Percentiles rank a stretch among this genome's conserved stretches.
Conservation (phyloP, 2,797 vertebrate species). For the Malurus splendens region DNA sequence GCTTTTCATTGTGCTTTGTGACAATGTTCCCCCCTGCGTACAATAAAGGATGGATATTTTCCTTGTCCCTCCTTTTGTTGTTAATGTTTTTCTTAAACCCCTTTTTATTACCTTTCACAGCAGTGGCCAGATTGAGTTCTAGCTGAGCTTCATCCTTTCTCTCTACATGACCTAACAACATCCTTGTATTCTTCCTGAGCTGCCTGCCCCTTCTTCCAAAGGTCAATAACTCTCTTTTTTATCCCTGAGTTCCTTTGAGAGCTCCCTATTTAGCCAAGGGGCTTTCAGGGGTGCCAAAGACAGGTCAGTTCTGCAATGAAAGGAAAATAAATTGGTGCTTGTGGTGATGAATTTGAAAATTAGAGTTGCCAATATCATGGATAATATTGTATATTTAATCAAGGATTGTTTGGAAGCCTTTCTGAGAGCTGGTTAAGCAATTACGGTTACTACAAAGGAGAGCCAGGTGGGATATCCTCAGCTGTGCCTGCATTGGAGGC, state of each 20-base stretch:
- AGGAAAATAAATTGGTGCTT: background rate
- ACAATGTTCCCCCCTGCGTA: accelerated
- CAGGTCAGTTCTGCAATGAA: background rate
- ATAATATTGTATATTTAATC: background rate
- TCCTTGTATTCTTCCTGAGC: background rate
- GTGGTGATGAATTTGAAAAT: background rate
- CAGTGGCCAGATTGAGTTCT: background rate
- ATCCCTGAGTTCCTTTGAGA: background rate
- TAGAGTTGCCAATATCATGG: background rate
- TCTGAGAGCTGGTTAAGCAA: background rate
- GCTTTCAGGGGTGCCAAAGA: background rate
- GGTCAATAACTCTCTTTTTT: background rate
- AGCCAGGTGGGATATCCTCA: background rate
- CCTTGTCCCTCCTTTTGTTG: background rate
- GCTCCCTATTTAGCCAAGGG: background rate
- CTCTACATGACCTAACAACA: background rate
- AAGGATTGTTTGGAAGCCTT: background rate
- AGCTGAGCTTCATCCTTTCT: background rate
- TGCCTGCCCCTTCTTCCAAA: background rate
- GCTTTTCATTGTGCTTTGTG: background rate
- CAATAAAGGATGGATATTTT: background rate
- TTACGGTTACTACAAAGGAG: background rate
- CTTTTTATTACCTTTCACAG: background rate
- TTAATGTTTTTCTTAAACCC: background rate
- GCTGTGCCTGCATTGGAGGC: background rate